Conservation (phyloP, 2,113 vertebrate genomes). For the Poeciliopsis turrubarensis region DNA sequence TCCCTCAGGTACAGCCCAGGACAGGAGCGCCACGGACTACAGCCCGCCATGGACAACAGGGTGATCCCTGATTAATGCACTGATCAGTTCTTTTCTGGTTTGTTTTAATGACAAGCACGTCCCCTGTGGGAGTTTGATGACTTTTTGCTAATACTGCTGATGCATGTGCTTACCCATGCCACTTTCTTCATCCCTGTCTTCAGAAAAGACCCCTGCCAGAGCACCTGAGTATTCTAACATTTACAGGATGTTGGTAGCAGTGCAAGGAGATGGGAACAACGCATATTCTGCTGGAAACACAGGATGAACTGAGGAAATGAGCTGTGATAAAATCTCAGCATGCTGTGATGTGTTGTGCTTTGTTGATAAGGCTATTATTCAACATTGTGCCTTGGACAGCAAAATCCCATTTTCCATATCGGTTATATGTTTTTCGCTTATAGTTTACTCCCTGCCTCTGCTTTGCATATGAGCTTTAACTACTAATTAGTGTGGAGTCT, state of each 20-base stretch:
- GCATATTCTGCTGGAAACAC: constrained; percentile 51
- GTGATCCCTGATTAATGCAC: constrained; percentile 84
- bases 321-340: constrained; percentile 60
- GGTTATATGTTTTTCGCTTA: constrained; percentile 40
- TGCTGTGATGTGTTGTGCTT: constrained; percentile 64
- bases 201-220: constrained; percentile 63
- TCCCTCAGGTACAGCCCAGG: constrained; percentile 60
- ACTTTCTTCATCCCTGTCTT: constrained; percentile 48
- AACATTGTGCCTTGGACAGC: constrained; percentile 62
- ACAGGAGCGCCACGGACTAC: constrained; percentile 39
- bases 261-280: constrained; percentile 22
- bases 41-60: constrained; percentile 43
- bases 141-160: constrained; percentile 87
- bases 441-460: constrained; percentile 32
- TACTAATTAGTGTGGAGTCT: constrained; percentile 47
- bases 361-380: constrained; percentile 72
- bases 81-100: constrained; percentile 84
- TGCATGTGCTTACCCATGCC: constrained; percentile 68
- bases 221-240: constrained; percentile 51
- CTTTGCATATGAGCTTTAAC: constrained; percentile 31
- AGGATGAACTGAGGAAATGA: constrained; percentile 61
- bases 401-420: constrained; percentile 53
- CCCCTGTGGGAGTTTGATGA: constrained; percentile 74
- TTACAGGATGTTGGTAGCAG: constrained; percentile 51
- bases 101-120: constrained; percentile 80